Evolutionary conservation across 2,888 invertebrate genomes (phyloP).

Genomic region (Adelognathus sp.): DNA sequence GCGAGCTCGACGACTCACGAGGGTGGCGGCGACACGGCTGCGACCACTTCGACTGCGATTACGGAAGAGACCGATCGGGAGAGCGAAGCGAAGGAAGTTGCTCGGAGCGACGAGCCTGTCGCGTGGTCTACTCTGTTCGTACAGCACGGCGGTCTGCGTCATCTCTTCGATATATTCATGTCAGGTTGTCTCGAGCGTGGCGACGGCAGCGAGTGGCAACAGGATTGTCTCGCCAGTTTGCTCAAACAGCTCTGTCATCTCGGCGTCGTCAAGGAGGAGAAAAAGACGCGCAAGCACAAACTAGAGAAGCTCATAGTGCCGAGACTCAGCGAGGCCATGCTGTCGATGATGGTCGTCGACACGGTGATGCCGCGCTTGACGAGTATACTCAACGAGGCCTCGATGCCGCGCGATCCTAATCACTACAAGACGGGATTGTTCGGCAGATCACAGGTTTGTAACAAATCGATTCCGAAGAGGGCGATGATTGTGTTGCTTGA

Average conservation of each 20-base stretch:
- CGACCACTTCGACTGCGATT: slow-evolving; percentile 47
- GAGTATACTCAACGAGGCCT: slow-evolving; percentile 93
- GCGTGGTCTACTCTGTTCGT: slow-evolving; percentile 91
- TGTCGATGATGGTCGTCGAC: slow-evolving; percentile 93
- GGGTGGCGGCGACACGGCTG: slow-evolving; percentile 61
- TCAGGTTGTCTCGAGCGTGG: slow-evolving; percentile 88
- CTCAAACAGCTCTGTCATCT: slow-evolving; percentile 93
- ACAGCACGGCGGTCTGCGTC: slow-evolving; percentile 92
- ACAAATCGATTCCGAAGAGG: no score
- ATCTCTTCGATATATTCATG: slow-evolving; percentile 96
- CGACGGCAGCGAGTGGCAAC: slow-evolving; percentile 95
- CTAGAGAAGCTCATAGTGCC: slow-evolving; percentile 87
- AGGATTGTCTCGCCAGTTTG: slow-evolving; percentile 94
- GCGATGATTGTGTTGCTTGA: no score
- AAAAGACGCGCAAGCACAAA: slow-evolving; percentile 80
- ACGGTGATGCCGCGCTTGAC: slow-evolving; percentile 92
- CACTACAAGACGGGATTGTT: slow-evolving; percentile 96
- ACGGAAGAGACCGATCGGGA: slow-evolving; percentile 68
- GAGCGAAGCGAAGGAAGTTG: slow-evolving; percentile 70
- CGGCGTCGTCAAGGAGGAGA: slow-evolving; percentile 85
- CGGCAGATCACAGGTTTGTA: slow-evolving; percentile 95
- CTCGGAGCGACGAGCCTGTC: slow-evolving; percentile 48
- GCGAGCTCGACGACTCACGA: no score
- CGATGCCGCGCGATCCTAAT: slow-evolving; percentile 89
- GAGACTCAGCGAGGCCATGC: slow-evolving; percentile 88